Conservation (phyloP, 2,888 invertebrate genomes). For the Lordiphosa andalusiaca region DNA sequence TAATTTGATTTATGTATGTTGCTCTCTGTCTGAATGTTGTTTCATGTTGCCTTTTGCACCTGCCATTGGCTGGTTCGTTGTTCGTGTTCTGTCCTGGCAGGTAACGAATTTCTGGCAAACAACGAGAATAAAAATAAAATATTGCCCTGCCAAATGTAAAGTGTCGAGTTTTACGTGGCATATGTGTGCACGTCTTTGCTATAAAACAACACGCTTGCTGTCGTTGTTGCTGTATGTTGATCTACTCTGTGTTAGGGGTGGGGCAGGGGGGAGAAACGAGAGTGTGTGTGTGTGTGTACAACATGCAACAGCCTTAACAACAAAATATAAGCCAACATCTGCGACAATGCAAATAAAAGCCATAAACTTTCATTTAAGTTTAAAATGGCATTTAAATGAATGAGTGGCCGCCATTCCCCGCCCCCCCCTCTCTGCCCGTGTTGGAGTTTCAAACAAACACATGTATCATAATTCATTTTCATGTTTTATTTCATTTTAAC, state of each 20-base stretch:
- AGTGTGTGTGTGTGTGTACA: not conserved
- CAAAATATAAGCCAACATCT: conserved; percentile 35
- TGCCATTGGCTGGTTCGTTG: conserved; percentile 33
- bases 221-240: conserved; percentile 43
- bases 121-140: conserved; percentile 67
- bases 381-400: conserved; percentile 79
- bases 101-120: conserved; percentile 69
- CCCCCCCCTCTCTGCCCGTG: conserved; percentile 13
- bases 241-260: conserved; percentile 22
- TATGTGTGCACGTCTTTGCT: conserved; percentile 52
- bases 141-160: conserved; percentile 66
- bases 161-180: conserved; percentile 69
- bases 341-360: conserved; percentile 64
- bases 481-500: conserved; percentile 69
- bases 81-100: conserved; percentile 44
- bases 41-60: conserved; percentile 37
- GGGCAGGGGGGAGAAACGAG: too few relatives aligned
- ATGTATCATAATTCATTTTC: conserved; percentile 78
- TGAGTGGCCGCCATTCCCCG: conserved; percentile 57
- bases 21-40: conserved; percentile 44
- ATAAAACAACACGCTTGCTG: conserved; percentile 51
- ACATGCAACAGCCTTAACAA: conserved; percentile 21
- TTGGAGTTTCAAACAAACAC: conserved; percentile 45
- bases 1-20: conserved; percentile 76
- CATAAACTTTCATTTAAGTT: conserved; percentile 78